A percentile compares a stretch with the other conserved stretches of the same genome.
These are phyloP conservation scores for Onychostoma macrolepis DNA, from an alignment of 2,113 vertebrate species.

Conservation along the genomic window DNA sequence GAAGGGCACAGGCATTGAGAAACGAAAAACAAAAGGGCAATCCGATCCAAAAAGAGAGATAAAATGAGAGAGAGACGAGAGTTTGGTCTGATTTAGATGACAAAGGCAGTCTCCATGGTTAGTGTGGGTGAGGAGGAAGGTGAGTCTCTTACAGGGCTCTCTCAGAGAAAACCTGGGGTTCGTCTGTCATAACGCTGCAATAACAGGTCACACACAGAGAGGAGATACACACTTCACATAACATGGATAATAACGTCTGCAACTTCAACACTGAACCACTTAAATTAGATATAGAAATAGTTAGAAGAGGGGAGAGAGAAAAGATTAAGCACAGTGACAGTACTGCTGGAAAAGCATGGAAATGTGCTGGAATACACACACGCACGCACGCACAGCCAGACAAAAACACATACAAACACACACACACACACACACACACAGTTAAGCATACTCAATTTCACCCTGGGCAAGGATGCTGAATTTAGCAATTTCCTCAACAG, in stretches of 20 bases:
- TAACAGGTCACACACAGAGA: slow-evolving; percentile 67
- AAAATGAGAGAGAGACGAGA: slow-evolving; percentile 61
- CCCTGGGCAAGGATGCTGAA: slow-evolving; percentile 55
- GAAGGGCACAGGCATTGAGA: slow-evolving; percentile 75
- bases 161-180: slow-evolving; percentile 78
- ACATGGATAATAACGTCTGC: slow-evolving; percentile 57
- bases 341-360: slow-evolving; percentile 34
- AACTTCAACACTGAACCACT: slow-evolving; percentile 56
- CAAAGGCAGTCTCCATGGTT: slow-evolving; percentile 77
- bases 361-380: slow-evolving; percentile 16
- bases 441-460: slow-evolving; percentile 47
- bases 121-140: slow-evolving; percentile 79
- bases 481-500: slow-evolving; percentile 57
- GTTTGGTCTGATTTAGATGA: slow-evolving; percentile 73
- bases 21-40: slow-evolving; percentile 72
- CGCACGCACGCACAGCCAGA: background rate
- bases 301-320: slow-evolving; percentile 47
- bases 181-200: slow-evolving; percentile 81
- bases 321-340: slow-evolving; percentile 51
- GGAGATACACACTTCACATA: slow-evolving; percentile 60
- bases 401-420: background rate
- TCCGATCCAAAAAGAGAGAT: slow-evolving; percentile 70
- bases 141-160: slow-evolving; percentile 76
- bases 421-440: slow-evolving; percentile 36
- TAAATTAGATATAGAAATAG: slow-evolving; percentile 46